Base-by-base conservation (phyloP, 2,113 vertebrate genomes). In the Pygoscelis antarcticus region DNA sequence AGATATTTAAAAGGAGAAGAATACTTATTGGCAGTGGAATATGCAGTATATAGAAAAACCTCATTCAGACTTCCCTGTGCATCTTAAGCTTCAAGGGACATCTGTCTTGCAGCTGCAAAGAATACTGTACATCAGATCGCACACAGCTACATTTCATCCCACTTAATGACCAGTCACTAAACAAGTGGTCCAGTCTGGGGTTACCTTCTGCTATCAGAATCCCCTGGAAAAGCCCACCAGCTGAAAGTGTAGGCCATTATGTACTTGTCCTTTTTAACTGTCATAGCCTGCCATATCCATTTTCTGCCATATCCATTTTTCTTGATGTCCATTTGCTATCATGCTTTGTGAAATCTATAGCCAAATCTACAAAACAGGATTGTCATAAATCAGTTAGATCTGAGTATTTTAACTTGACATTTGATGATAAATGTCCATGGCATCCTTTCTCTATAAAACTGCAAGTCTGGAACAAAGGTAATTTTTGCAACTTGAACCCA, bases 81-180 rank as follows among this genome's bases (percentile, higher is more conserved):
- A 40, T 36, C 15, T 81, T 78, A 47, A 95, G 40, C n/a, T 64
- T 75, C 47, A 52, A 76, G 44, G n/a, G 21, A 81, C 20, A 44
- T 17, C 40, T 49, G 7, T 54, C 64, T 58, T 74, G 30, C 23
- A 70, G 23, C 46, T 42, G 8, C 30, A 74, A 78, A 57, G 16
- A 77, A 60, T 40, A 60, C 13, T 42, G 42, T 34, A n/a, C 17
- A 3, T 18, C 20, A 4, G 14, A 62, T 44, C 0, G 0, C 34
- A 52, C 29, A 36, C 22, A 0, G 0, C 9, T 81, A 25, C 15
- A 51, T 78, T 91, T 87, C 34, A 87, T 74, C 9, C 36, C 29
- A 38, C 4, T 51, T 84, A 70, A 81, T 58, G 30, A 51, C 20
- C 9, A 49, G n/a, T 49, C 58, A 69, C 36, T 77, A 57, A 90